Evolutionary conservation across 2,113 vertebrate genomes (phyloP).

Genomic region (Malurus alboscapulatus): DNA sequence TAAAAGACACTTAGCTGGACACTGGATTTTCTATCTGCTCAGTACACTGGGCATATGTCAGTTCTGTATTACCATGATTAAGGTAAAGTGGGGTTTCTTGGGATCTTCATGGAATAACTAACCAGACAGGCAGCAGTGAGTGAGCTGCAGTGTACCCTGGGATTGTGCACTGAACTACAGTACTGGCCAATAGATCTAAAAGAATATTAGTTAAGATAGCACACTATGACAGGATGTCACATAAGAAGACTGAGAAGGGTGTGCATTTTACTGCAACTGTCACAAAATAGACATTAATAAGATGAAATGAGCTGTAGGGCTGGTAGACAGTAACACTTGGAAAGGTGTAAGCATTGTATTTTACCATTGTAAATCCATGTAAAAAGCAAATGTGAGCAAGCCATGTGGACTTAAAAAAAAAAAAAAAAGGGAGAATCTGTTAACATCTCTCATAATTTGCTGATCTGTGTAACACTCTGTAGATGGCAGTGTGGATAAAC

Average conservation of each 20-base stretch:
- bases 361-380: not conserved
- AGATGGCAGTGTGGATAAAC: slow-evolving; percentile 60
- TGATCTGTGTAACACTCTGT: slow-evolving; percentile 18
- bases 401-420: not conserved
- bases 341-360: not conserved
- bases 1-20: not conserved
- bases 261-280: too few relatives aligned
- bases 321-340: not conserved
- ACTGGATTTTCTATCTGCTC: not conserved
- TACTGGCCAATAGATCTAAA: not conserved
- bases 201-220: not conserved
- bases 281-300: not conserved
- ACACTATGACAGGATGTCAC: not conserved
- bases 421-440: not conserved
- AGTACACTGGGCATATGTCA: not conserved
- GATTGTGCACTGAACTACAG: not conserved
- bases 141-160: not conserved
- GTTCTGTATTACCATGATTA: not conserved
- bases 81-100: not conserved
- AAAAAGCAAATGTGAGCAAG: not conserved
- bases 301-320: not conserved
- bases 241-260: not conserved
- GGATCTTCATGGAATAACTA: not conserved
- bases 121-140: accelerated
- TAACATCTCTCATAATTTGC: not conserved